phyloP scores from a whole-genome alignment of 2,797 vertebrate genomes.

The Coccyzus lansbergi region DNA sequence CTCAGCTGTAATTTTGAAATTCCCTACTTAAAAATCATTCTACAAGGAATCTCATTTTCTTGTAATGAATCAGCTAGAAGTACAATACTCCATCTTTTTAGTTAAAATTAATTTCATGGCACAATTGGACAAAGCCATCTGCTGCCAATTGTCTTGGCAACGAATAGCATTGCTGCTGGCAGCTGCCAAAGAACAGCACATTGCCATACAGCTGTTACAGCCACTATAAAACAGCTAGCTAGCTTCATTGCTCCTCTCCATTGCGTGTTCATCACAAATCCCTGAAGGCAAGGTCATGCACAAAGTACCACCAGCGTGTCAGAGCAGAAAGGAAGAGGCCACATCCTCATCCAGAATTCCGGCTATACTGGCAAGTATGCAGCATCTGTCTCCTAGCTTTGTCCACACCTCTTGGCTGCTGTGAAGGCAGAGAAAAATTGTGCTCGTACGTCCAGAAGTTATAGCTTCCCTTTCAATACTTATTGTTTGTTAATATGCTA shows the following conservation, averaged over 20 bases:
- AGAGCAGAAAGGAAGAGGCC: neutral
- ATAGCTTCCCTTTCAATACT: neutral
- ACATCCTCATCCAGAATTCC: neutral
- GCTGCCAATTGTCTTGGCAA: conserved; percentile 69
- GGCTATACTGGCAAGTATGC: neutral
- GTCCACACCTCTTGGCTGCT: neutral
- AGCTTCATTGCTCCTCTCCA: neutral
- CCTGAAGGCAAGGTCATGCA: neutral
- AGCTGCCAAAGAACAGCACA: conserved; percentile 34
- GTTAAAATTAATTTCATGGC: conserved; percentile 39
- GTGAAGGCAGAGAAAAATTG: neutral
- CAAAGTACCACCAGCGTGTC: neutral
- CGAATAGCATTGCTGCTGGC: conserved; percentile 31
- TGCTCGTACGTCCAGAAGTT: neutral
- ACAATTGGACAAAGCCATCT: conserved; percentile 56
- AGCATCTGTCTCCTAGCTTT: neutral
- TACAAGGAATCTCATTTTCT: neutral
- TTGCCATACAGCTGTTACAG: conserved; percentile 46
- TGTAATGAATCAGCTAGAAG: conserved; percentile 14
- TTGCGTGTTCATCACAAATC: neutral
- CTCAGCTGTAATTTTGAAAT: neutral
- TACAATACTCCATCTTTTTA: conserved; percentile 32
- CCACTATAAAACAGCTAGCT: neutral
- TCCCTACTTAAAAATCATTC: neutral
- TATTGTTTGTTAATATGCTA: neutral